Percentiles rank a stretch among this genome's conserved stretches.
Evolutionary conservation across 2,888 invertebrate genomes (phyloP).

Genomic region (Erebia palarica): DNA sequence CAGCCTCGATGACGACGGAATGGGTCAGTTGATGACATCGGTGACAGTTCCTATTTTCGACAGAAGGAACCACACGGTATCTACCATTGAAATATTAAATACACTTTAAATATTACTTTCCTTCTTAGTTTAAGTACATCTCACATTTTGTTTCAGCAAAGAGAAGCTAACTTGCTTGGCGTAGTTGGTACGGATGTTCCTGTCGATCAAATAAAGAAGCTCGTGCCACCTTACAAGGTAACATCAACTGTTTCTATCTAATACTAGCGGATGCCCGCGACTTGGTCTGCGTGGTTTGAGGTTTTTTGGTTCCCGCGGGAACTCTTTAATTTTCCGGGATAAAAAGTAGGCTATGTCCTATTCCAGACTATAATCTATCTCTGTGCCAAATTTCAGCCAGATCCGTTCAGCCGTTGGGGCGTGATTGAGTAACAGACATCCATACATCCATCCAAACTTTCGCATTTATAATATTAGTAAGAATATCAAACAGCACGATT

Average conservation of each 20-base stretch:
- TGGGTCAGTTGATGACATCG: conserved; percentile 94
- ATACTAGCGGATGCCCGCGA: too few relatives aligned
- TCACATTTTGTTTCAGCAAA: conserved; percentile 80
- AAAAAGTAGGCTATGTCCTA: too few relatives aligned
- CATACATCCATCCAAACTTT: too few relatives aligned
- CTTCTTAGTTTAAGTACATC: neutral
- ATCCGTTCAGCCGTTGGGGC: too few relatives aligned
- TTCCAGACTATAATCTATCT: too few relatives aligned
- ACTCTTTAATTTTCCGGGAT: too few relatives aligned
- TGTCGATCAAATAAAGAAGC: conserved; percentile 96
- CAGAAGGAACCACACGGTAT: conserved; percentile 92
- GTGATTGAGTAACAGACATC: too few relatives aligned
- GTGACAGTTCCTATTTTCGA: conserved; percentile 97
- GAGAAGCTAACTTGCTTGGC: conserved; percentile 95
- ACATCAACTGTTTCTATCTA: neutral
- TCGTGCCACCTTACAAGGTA: conserved; percentile 97
- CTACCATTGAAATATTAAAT: neutral
- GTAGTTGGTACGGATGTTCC: conserved; percentile 99
- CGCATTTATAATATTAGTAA: too few relatives aligned
- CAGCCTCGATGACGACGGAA: conserved; percentile 85
- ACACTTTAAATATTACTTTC: neutral
- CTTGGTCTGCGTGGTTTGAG: too few relatives aligned
- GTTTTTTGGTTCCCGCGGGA: too few relatives aligned
- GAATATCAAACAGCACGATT: too few relatives aligned
- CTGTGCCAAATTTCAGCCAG: too few relatives aligned